phyloP scores from a whole-genome alignment of 2,888 invertebrate genomes.

The Cheilosia soror region DNA sequence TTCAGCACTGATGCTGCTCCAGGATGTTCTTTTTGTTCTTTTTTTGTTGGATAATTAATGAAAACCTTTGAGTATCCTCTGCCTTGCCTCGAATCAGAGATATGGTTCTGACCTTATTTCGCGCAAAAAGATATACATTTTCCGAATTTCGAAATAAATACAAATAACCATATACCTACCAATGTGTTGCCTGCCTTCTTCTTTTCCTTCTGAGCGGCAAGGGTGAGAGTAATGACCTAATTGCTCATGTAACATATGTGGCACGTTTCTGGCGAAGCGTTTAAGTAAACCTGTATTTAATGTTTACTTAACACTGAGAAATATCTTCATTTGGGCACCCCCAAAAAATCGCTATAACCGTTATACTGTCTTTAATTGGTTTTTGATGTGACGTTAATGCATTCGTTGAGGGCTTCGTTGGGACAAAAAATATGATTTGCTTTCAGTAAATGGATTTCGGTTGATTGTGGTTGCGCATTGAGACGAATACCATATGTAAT shows the following conservation, averaged over 20 bases:
- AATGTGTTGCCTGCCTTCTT: neutral
- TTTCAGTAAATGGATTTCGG: neutral
- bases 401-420: neutral
- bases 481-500: conserved; percentile 32
- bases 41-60: conserved; percentile 24
- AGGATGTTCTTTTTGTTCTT: neutral
- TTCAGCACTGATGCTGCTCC: no score
- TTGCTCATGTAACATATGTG: conserved; percentile 69
- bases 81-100: neutral
- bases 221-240: conserved; percentile 63
- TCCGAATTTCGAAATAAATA: conserved; percentile 50
- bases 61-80: conserved; percentile 3
- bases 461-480: no score
- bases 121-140: conserved; percentile 43
- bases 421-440: neutral
- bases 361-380: conserved; percentile 46
- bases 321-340: conserved; percentile 32
- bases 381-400: conserved; percentile 72
- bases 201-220: neutral
- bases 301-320: conserved; percentile 7
- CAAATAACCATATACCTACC: conserved; percentile 9
- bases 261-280: conserved; percentile 32
- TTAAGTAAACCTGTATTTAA: conserved; percentile 54
- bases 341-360: conserved; percentile 40
- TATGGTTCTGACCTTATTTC: conserved; percentile 24